Conservation (phyloP, 2,113 vertebrate species). For the Malaclemys terrapin region DNA sequence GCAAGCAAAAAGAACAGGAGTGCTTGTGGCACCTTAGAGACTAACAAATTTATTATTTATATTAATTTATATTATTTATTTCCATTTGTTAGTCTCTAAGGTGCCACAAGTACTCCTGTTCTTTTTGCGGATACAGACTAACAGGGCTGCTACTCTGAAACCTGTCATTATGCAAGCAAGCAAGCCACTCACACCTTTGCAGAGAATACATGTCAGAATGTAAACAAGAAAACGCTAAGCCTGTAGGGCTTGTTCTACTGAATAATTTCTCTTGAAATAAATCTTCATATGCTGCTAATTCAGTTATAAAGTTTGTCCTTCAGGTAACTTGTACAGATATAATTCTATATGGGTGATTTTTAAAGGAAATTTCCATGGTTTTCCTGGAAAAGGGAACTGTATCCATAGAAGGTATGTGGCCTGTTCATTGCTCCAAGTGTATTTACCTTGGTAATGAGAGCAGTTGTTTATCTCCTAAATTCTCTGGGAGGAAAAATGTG, state of each 20-base stretch:
- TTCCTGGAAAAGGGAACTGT: background rate
- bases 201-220: background rate
- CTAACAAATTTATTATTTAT: too few species aligned
- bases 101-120: too few species aligned
- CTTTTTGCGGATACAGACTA: too few species aligned
- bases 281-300: background rate
- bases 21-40: too few species aligned
- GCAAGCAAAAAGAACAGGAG: too few species aligned
- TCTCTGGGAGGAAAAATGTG: background rate
- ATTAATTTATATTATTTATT: too few species aligned
- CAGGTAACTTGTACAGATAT: background rate
- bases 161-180: background rate
- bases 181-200: background rate
- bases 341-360: constrained; percentile 14
- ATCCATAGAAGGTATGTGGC: background rate
- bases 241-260: constrained; percentile 8
- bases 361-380: constrained; percentile 17
- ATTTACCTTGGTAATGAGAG: background rate
- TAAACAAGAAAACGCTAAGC: constrained; percentile 3
- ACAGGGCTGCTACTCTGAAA: too few species aligned
- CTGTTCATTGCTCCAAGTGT: background rate
- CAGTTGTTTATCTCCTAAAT: background rate
- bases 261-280: constrained; percentile 14
- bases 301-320: constrained; percentile 12
- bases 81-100: too few species aligned